Conservation (phyloP, 2,113 vertebrate genomes). For the Polypterus senegalus region DNA sequence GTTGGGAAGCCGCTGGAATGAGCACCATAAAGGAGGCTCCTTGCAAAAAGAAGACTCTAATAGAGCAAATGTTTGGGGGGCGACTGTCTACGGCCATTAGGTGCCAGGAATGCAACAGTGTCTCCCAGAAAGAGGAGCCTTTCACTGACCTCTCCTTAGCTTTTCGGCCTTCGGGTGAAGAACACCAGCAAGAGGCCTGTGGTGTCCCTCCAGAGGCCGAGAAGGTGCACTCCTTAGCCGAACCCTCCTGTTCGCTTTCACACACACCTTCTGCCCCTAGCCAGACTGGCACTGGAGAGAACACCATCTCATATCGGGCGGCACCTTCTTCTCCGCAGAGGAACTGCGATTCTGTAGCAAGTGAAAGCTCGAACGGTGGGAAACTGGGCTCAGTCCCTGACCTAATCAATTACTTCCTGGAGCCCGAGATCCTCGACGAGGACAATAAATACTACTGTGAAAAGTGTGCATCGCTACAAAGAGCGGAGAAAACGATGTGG, state of each 20-base stretch:
- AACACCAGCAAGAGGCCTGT: background rate
- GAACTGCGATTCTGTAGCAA: conserved; percentile 12
- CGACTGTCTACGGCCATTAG: conserved; percentile 76
- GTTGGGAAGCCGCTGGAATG: conserved; percentile 31
- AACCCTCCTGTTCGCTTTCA: background rate
- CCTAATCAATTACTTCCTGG: conserved; percentile 89
- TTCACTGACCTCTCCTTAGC: conserved; percentile 91
- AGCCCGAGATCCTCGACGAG: conserved; percentile 84
- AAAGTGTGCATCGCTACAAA: conserved; percentile 81
- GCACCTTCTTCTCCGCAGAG: conserved; percentile 5
- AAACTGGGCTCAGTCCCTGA: conserved; percentile 71
- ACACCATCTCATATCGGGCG: conserved; percentile 17
- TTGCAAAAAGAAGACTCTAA: conserved; percentile 56
- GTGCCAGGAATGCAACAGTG: conserved; percentile 78
- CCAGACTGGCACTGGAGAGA: conserved; percentile 16
- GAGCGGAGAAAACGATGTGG: conserved; percentile 85
- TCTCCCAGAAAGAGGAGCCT: conserved; percentile 87
- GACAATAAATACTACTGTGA: conserved; percentile 96
- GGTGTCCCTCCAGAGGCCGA: conserved; percentile 19
- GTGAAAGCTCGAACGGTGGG: conserved; percentile 41
- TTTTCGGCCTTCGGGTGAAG: conserved; percentile 67
- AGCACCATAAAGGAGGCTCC: conserved; percentile 20
- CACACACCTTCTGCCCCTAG: background rate
- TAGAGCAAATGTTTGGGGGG: conserved; percentile 87
- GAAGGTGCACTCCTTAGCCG: conserved; percentile 20